Conservation (phyloP, 2,113 vertebrate species). For the Brachyhypopomus occidentalis region DNA sequence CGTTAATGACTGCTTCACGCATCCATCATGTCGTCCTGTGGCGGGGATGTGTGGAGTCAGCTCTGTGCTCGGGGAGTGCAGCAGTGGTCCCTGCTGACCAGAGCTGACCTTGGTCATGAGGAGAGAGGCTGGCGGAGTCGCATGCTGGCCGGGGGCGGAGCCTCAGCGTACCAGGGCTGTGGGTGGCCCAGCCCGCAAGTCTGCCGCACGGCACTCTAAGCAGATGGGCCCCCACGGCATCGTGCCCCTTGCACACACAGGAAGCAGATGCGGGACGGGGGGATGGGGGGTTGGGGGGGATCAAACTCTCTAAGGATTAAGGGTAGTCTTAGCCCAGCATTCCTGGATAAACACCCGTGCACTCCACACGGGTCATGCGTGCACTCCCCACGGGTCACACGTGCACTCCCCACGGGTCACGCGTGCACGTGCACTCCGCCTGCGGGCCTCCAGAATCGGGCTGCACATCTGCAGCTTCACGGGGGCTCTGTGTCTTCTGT, state of each 20-base stretch:
- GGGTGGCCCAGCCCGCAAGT: slow-evolving; percentile 58
- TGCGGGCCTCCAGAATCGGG: slow-evolving; percentile 61
- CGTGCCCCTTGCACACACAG: slow-evolving; percentile 60
- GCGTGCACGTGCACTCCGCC: slow-evolving; percentile 37
- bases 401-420: slow-evolving; percentile 24
- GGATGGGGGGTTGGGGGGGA: slow-evolving; percentile 31
- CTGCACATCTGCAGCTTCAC: slow-evolving; percentile 58
- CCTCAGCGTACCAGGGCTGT: slow-evolving; percentile 69
- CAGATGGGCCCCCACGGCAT: slow-evolving; percentile 69
- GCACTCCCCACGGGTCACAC: no score
- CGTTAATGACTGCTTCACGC: not conserved
- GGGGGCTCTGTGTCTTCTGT: slow-evolving; percentile 10
- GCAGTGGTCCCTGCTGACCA: slow-evolving; percentile 60
- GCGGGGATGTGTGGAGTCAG: not conserved
- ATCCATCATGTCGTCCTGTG: not conserved
- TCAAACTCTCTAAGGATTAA: slow-evolving; percentile 64
- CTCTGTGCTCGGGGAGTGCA: slow-evolving; percentile 38
- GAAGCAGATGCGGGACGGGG: slow-evolving; percentile 70
- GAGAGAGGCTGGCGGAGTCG: slow-evolving; percentile 62
- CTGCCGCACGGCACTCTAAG: slow-evolving; percentile 52
- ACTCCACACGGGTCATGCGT: slow-evolving; percentile 5
- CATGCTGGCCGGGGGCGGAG: slow-evolving; percentile 69
- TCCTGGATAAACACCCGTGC: slow-evolving; percentile 48
- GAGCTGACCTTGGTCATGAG: slow-evolving; percentile 68
- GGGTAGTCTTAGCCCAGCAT: slow-evolving; percentile 55